Evolutionary conservation across 2,888 invertebrate genomes (phyloP), one percentile per base, ranked within the genome.

Genomic region (Hybos culiciformis): DNA sequence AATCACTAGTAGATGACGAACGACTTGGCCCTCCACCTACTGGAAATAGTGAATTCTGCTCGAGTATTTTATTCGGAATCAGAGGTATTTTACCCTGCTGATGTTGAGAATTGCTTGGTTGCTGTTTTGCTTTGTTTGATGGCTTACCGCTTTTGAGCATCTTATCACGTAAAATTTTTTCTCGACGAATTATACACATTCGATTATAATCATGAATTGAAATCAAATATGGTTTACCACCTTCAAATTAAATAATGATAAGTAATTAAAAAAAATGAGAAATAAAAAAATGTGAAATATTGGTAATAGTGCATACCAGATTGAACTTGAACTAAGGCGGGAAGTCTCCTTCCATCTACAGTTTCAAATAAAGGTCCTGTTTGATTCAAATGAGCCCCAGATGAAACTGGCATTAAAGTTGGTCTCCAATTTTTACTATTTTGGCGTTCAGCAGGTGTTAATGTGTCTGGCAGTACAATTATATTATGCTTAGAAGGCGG

Each of bases 131-230:
- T 29, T 29, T 29, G 12, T 12, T 12, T 29, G 29, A 29, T n/a
- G n/a, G n/a, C 7, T 48, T 49, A 12, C 51, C 53, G 36, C 55
- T 59, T 41, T 53, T 56, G 15, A 58, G 55, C 56, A 74, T 73
- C 41, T 73, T 72, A 21, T 78, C 68, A 24, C 75, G 74, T 53
- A 77, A 71, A 3, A 79, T 63, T 48, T 78, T 75, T 58, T 80
- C 80, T 2, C 78, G 68, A 6, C 80, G 70, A 60, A 81, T 72
- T 43, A 80, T 72, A 60, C 80, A 81, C 81, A 82, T 81, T 50
- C 83, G 80, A 62, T 83, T 83, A 63, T 82, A 83, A 56, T 85
- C 84, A 39, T 80, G 77, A 26, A 84, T 72, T 4, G 82, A 82
- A 53, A 85, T 78, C 59, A 83, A 81, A 62, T 80, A 83, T 1